Conservation (phyloP, 2,888 invertebrate species). For the Zootermopsis nevadensis region DNA sequence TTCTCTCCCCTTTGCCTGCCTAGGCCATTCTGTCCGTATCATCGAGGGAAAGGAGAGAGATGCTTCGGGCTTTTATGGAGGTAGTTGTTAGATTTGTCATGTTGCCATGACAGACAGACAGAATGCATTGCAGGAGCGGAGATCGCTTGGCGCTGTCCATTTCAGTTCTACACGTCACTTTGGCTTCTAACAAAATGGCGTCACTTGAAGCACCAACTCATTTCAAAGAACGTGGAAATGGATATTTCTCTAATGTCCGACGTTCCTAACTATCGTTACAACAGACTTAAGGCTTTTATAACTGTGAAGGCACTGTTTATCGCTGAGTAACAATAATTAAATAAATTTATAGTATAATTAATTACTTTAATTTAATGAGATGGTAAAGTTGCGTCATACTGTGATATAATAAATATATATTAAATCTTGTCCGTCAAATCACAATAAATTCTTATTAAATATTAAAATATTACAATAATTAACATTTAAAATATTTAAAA, state of each 20-base stretch:
- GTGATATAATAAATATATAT: too few relatives aligned
- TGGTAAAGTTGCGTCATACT: too few relatives aligned
- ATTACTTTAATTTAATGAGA: too few relatives aligned
- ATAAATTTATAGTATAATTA: too few relatives aligned
- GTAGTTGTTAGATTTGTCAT: conserved; percentile 54
- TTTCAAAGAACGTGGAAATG: conserved; percentile 18
- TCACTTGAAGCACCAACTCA: conserved; percentile 9
- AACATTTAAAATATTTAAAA: too few relatives aligned
- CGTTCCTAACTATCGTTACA: background rate
- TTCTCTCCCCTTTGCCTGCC: conserved; percentile 23
- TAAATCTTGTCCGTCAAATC: too few relatives aligned
- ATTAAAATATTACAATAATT: too few relatives aligned
- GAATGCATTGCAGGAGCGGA: conserved; percentile 33
- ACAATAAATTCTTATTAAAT: too few relatives aligned
- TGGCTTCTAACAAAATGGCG: background rate
- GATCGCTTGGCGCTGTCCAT: conserved; percentile 13
- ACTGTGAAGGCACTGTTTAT: too few relatives aligned
- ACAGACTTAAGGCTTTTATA: too few relatives aligned
- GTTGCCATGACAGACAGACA: conserved; percentile 53
- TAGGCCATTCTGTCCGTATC: conserved; percentile 49
- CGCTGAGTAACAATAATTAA: too few relatives aligned
- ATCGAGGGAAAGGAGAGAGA: conserved; percentile 42
- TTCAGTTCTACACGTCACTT: conserved; percentile 13
- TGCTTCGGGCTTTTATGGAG: conserved; percentile 50
- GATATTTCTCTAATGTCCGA: conserved; percentile 13